A percentile compares a stretch with the other conserved stretches of the same genome.
Conservation (phyloP, 1,140 invertebrate species). For the Drosophila willistoni region DNA sequence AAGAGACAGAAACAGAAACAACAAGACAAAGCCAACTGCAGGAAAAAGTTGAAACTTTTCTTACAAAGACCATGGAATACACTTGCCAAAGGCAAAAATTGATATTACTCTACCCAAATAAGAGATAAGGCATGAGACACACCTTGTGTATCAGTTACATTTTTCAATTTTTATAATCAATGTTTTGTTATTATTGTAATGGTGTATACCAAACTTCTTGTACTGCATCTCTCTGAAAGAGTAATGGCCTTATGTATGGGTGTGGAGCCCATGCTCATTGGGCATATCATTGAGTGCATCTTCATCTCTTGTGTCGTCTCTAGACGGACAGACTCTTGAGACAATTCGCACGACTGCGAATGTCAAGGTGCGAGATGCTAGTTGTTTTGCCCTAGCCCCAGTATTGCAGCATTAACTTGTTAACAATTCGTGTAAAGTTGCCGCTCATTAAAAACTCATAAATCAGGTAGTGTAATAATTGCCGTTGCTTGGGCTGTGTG, state of each 20-base stretch:
- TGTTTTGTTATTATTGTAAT: no score
- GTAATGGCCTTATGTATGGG: slow-evolving; percentile 36
- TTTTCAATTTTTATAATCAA: no score
- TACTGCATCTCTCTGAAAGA: not conserved
- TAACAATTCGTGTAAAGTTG: slow-evolving; percentile 79
- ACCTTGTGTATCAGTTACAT: no score
- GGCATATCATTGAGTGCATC: slow-evolving; percentile 69
- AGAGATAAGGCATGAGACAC: no score
- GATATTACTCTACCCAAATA: no score
- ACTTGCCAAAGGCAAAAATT: slow-evolving; percentile 6
- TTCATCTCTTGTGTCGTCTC: slow-evolving; percentile 38
- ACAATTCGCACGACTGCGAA: slow-evolving; percentile 67
- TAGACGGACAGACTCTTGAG: slow-evolving; percentile 20
- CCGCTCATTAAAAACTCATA: slow-evolving; percentile 81
- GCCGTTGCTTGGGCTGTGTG: slow-evolving; percentile 53
- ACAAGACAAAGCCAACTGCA: slow-evolving; percentile 5
- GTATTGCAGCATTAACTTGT: slow-evolving; percentile 56
- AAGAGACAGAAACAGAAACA: slow-evolving; percentile 24
- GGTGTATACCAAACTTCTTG: not conserved
- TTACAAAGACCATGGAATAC: slow-evolving; percentile 20
- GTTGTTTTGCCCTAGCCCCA: slow-evolving; percentile 39
- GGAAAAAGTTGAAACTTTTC: slow-evolving; percentile 2
- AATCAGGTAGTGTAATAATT: slow-evolving; percentile 55
- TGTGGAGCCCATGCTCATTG: slow-evolving; percentile 51
- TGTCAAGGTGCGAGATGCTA: slow-evolving; percentile 68